Percentiles rank a stretch among this genome's conserved stretches.
Conservation (phyloP, 2,797 vertebrate genomes). For the Malurus splendens region DNA sequence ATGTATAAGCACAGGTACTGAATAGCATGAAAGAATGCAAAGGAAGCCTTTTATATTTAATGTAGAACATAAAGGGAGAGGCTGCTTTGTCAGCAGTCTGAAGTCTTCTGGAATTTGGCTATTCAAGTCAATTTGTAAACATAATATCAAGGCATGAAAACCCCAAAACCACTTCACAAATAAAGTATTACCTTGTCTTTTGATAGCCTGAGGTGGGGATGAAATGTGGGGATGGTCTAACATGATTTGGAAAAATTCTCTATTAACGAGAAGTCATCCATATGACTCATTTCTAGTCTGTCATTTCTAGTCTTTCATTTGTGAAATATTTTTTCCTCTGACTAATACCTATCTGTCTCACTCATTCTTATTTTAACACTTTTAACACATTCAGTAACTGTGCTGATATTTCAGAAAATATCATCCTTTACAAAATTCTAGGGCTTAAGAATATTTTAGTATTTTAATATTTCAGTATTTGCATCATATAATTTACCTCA, state of each 20-base stretch:
- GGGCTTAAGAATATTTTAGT: background rate
- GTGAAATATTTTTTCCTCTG: constrained; percentile 34
- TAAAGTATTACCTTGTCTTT: background rate
- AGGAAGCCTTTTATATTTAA: background rate
- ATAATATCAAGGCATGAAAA: background rate
- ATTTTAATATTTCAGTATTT: background rate
- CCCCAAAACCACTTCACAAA: background rate
- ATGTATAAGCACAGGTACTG: background rate
- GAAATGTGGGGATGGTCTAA: background rate
- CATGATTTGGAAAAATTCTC: constrained; percentile 1
- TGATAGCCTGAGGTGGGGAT: background rate
- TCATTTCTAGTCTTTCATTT: constrained; percentile 34
- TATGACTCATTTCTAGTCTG: constrained; percentile 33
- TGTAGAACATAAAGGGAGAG: background rate
- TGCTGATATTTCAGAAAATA: constrained; percentile 29
- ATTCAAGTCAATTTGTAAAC: background rate
- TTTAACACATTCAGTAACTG: constrained; percentile 32
- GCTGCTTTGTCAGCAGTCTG: background rate
- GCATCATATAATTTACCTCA: background rate
- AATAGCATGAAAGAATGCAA: background rate
- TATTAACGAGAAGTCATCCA: constrained; percentile 48
- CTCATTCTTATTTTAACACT: constrained; percentile 22
- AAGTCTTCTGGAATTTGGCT: background rate
- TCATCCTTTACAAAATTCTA: background rate
- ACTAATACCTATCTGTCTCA: constrained; percentile 50